phyloP scores from a whole-genome alignment of 2,888 invertebrate genomes.

The Antheraea yamamai region DNA sequence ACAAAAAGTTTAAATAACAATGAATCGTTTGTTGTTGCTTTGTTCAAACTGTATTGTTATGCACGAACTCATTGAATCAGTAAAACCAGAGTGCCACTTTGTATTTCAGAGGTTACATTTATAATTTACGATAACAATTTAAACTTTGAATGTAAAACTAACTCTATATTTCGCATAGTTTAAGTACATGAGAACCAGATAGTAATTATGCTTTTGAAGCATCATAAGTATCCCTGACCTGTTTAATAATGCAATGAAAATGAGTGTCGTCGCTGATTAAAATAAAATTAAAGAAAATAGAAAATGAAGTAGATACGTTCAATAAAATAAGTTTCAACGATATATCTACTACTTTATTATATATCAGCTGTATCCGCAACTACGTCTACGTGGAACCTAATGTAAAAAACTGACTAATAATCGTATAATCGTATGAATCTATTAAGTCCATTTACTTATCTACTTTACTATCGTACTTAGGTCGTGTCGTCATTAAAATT shows the following conservation, averaged over 20 bases:
- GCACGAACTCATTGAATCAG: not conserved
- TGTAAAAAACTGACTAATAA: too few relatives aligned
- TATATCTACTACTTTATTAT: too few relatives aligned
- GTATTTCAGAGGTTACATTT: not conserved
- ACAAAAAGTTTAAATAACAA: slow-evolving; percentile 11
- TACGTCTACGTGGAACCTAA: too few relatives aligned
- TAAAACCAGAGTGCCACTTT: not conserved
- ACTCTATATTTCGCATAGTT: slow-evolving; percentile 18
- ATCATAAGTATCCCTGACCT: not conserved
- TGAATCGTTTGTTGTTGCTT: slow-evolving; percentile 5
- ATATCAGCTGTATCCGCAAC: too few relatives aligned
- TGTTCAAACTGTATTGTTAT: not conserved
- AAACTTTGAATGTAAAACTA: not conserved
- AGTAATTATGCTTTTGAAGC: slow-evolving; percentile 12
- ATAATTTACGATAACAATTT: slow-evolving; percentile 11
- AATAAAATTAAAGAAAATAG: not conserved
- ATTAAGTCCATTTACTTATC: too few relatives aligned
- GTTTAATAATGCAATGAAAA: not conserved
- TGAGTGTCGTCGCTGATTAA: not conserved
- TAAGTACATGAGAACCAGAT: slow-evolving; percentile 22
- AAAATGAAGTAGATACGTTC: too few relatives aligned
- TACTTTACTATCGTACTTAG: too few relatives aligned
- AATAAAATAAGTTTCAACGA: too few relatives aligned
- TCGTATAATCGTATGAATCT: too few relatives aligned
- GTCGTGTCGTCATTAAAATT: too few relatives aligned